Percentiles rank a stretch among this genome's conserved stretches.
These are phyloP conservation scores for Noturus placidus DNA, from an alignment of 2,113 vertebrate genomes.

Conservation along the genomic window DNA sequence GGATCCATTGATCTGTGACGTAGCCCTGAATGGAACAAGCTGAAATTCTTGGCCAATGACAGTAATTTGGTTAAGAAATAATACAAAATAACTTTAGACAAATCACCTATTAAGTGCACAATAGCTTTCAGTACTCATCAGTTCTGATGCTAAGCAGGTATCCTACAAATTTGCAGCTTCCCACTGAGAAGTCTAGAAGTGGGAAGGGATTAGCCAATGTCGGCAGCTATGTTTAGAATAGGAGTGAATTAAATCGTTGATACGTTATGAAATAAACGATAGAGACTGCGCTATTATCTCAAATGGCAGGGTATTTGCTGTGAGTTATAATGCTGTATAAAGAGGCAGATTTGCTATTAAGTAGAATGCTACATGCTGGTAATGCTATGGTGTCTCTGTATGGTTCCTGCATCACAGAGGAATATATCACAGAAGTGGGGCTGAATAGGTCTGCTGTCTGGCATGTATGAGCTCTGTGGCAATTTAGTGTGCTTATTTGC, in stretches of 20 bases:
- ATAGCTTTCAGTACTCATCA: constrained; percentile 22
- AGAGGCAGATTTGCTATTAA: constrained; percentile 31
- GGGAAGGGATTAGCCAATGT: constrained; percentile 10
- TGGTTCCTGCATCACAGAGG: constrained; percentile 41
- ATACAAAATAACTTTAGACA: neutral
- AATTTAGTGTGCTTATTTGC: constrained; percentile 35
- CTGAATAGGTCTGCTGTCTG: neutral
- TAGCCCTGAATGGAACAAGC: neutral
- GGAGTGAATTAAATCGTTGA: constrained; percentile 20
- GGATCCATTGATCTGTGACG: neutral
- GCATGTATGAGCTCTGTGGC: constrained; percentile 30
- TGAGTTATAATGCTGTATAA: constrained; percentile 7
- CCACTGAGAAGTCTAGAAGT: neutral
- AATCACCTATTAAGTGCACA: constrained; percentile 14
- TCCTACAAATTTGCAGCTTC: constrained; percentile 25
- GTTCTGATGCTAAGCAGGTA: constrained; percentile 7
- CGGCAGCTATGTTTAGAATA: neutral
- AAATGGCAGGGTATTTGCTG: neutral
- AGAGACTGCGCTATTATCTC: constrained; percentile 10
- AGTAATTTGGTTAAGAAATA: constrained; percentile 9
- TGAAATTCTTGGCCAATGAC: neutral
- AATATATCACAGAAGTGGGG: constrained; percentile 35
- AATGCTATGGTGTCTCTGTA: constrained; percentile 33
- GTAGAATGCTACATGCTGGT: constrained; percentile 43
- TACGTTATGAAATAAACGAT: constrained; percentile 6